These are phyloP conservation scores for Aphrophora alni DNA, from an alignment of 2,888 invertebrate genomes.

Conservation along the genomic window DNA sequence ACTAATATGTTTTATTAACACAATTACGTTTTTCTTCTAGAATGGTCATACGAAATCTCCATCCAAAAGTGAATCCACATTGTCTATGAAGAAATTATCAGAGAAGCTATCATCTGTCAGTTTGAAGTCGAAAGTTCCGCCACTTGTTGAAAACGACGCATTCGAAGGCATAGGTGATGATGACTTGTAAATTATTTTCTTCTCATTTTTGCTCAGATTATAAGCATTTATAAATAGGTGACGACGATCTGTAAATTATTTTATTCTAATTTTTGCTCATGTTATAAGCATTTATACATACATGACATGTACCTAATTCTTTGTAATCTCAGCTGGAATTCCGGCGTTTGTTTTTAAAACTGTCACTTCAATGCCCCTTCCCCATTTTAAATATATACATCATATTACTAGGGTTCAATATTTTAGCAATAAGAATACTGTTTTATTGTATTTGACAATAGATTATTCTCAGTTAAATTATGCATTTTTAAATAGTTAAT, in stretches of 20 bases:
- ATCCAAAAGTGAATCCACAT: constrained; percentile 67
- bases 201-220: constrained; percentile 24
- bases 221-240: constrained; percentile 70
- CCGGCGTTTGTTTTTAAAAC: neutral
- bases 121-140: constrained; percentile 50
- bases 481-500: neutral
- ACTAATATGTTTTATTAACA: too few relatives aligned
- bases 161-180: constrained; percentile 97
- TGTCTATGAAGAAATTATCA: constrained; percentile 76
- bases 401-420: neutral
- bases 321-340: neutral
- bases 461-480: neutral
- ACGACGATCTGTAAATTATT: constrained; percentile 79
- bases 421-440: neutral
- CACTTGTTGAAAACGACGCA: constrained; percentile 81
- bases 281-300: neutral
- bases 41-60: constrained; percentile 63
- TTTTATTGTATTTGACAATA: neutral
- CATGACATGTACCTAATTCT: neutral
- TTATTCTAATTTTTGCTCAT: constrained; percentile 23
- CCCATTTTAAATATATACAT: neutral
- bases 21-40: constrained; percentile 60
- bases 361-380: neutral
- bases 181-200: constrained; percentile 68
- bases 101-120: constrained; percentile 66